These are phyloP conservation scores for Halcyon malimbica DNA, from an alignment of 2,113 vertebrate genomes.

Conservation along the genomic window DNA sequence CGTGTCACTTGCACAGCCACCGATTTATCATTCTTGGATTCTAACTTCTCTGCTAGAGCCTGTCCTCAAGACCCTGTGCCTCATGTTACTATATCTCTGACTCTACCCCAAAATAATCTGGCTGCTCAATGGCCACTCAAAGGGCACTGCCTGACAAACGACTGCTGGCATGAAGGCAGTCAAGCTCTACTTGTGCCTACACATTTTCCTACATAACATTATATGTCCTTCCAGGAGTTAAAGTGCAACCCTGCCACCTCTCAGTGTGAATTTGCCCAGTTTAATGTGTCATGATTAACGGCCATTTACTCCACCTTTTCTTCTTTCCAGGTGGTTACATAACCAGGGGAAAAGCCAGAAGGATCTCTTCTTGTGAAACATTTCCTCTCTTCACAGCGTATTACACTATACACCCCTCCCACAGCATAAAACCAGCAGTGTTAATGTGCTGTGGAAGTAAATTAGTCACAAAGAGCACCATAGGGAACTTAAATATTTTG, in stretches of 20 bases:
- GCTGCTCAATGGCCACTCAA: background rate
- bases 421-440: slow-evolving; percentile 11
- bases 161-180: no score
- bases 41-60: background rate
- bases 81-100: rapidly evolving
- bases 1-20: rapidly evolving
- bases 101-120: background rate
- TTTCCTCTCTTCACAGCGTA: slow-evolving; percentile 71
- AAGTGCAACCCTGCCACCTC: background rate
- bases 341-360: slow-evolving; percentile 80
- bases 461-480: slow-evolving; percentile 49
- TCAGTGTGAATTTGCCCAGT: background rate
- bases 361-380: slow-evolving; percentile 80
- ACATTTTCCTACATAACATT: background rate
- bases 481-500: slow-evolving; percentile 44
- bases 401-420: slow-evolving; percentile 37
- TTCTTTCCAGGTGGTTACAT: slow-evolving; percentile 80
- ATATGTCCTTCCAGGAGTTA: background rate
- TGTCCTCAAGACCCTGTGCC: background rate
- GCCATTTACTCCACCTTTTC: slow-evolving; percentile 57
- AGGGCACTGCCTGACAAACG: background rate
- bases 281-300: slow-evolving; percentile 38
- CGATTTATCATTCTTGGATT: background rate
- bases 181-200: background rate
- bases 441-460: slow-evolving; percentile 46